Conservation (phyloP, 2,888 invertebrate species). For the Tanytarsus gracilentus region DNA sequence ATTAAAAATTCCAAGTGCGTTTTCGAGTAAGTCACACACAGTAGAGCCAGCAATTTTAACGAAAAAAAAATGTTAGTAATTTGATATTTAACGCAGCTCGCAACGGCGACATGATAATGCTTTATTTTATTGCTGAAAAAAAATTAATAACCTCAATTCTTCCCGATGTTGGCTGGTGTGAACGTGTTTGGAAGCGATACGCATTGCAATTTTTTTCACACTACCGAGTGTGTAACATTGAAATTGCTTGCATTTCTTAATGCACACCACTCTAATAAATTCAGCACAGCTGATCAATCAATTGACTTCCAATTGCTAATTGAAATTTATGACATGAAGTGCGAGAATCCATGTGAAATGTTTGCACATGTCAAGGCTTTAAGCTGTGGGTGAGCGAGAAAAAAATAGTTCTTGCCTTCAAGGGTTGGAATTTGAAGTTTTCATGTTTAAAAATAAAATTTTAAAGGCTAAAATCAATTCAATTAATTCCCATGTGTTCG, state of each 20-base stretch:
- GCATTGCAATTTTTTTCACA: neutral
- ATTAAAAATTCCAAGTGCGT: constrained; percentile 13
- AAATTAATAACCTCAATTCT: constrained; percentile 10
- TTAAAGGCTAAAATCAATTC: no score
- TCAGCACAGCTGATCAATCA: neutral
- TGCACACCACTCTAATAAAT: constrained; percentile 1
- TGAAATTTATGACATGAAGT: constrained; percentile 27
- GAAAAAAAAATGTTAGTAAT: neutral
- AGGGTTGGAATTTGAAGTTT: neutral
- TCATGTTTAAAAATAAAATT: no score
- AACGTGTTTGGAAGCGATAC: neutral
- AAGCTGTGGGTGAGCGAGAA: no score
- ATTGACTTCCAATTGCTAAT: constrained; percentile 14
- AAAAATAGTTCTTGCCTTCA: no score
- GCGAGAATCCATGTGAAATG: constrained; percentile 7
- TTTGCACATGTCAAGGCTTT: constrained; percentile 18
- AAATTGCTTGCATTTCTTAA: neutral
- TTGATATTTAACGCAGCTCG: constrained; percentile 1
- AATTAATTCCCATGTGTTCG: no score
- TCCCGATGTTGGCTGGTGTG: neutral
- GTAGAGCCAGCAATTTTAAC: no score
- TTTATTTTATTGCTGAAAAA: neutral
- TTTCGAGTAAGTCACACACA: constrained; percentile 7
- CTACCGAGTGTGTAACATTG: neutral
- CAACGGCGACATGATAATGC: neutral